Percentiles rank a stretch among this genome's conserved stretches.
These are phyloP conservation scores for Chlamydotis undulata DNA, from an alignment of 2,113 vertebrate genomes.

Conservation along the genomic window DNA sequence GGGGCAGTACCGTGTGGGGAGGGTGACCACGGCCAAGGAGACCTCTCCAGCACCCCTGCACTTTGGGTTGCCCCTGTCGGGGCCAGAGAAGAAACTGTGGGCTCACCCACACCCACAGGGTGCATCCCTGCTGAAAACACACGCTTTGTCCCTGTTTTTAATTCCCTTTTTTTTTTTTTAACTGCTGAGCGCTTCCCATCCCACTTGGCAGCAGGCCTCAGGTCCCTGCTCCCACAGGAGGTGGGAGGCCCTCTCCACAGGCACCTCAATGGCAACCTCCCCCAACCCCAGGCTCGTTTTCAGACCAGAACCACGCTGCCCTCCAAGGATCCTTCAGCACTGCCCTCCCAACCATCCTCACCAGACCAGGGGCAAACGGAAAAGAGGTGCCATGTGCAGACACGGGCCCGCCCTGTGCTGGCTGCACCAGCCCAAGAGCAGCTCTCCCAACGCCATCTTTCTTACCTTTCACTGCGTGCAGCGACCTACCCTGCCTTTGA, in stretches of 20 bases:
- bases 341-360: accelerated
- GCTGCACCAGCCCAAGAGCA: accelerated
- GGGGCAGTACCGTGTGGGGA: accelerated
- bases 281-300: accelerated
- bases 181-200: accelerated
- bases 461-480: not conserved
- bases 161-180: not conserved
- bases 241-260: accelerated
- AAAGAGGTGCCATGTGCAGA: not conserved
- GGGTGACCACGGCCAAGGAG: accelerated
- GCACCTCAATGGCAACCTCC: accelerated
- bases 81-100: not conserved
- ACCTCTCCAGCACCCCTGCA: accelerated
- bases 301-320: accelerated
- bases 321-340: accelerated
- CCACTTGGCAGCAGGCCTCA: accelerated
- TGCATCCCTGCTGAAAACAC: not conserved
- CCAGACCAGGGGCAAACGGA: accelerated
- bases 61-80: accelerated
- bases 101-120: too few species aligned
- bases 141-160: accelerated
- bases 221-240: accelerated
- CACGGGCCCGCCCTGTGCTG: accelerated
- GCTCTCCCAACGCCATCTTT: not conserved
- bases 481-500: too few species aligned